phyloP scores from a whole-genome alignment of 2,113 vertebrate genomes.

The Uropsilus gracilis region DNA sequence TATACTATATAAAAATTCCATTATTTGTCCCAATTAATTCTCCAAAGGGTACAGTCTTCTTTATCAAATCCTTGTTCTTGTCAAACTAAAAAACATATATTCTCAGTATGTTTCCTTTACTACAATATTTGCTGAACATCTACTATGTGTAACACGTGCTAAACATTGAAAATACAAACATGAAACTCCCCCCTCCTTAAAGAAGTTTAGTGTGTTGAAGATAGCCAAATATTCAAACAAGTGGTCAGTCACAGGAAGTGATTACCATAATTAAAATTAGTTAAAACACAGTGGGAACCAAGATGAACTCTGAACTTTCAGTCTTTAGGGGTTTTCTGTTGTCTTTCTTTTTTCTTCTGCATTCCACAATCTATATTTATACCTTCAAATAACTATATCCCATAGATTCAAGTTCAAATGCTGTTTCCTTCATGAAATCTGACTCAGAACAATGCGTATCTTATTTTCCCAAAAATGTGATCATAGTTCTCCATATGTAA shows the following conservation, averaged over 20 bases:
- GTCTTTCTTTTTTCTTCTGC: not conserved
- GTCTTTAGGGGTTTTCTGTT: too few species aligned
- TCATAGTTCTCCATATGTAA: not conserved
- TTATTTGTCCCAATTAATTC: not conserved
- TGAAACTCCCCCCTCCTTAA: not conserved
- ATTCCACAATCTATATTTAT: not conserved
- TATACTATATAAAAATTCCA: not conserved
- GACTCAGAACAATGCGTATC: not conserved
- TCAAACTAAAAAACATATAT: not conserved
- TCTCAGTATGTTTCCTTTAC: not conserved
- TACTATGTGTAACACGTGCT: not conserved
- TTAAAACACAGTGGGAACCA: not conserved
- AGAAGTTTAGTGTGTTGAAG: not conserved
- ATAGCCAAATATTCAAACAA: not conserved
- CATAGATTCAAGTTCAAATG: not conserved
- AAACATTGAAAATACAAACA: not conserved
- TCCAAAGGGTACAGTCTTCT: not conserved
- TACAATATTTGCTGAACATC: not conserved
- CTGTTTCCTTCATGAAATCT: not conserved
- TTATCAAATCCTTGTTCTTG: not conserved
- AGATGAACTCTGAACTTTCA: not conserved
- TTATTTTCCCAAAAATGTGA: not conserved
- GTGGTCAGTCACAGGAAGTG: not conserved
- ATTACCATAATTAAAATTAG: not conserved
- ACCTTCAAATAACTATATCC: not conserved